Conservation (phyloP, 2,797 vertebrate species). For the Microcaecilia unicolor region DNA sequence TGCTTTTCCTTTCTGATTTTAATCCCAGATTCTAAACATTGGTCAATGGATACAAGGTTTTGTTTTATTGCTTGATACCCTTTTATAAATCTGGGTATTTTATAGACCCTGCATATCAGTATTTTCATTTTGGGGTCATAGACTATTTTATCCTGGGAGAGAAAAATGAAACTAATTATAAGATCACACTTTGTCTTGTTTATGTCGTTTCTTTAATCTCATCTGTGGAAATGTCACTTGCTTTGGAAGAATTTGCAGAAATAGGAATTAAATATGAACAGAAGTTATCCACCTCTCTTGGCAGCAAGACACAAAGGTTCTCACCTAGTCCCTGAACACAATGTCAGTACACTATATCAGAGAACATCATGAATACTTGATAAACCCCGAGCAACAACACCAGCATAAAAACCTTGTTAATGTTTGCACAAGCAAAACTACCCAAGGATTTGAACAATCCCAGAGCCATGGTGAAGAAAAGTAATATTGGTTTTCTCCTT, state of each 20-base stretch:
- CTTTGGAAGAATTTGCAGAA: not conserved
- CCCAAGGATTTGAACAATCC: constrained; percentile 8
- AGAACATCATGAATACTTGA: constrained; percentile 18
- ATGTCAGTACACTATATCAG: not conserved
- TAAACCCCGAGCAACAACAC: constrained; percentile 1
- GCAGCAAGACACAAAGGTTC: constrained; percentile 3
- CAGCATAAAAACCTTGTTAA: constrained; percentile 13
- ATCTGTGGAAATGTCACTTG: not conserved
- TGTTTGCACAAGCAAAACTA: constrained; percentile 10
- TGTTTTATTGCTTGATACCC: constrained; percentile 25
- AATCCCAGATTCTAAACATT: constrained; percentile 40
- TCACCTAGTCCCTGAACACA: not conserved
- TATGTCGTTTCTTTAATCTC: not conserved
- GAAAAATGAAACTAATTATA: constrained; percentile 9
- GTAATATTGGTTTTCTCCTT: not conserved
- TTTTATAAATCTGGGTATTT: constrained; percentile 17
- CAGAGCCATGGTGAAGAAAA: not conserved
- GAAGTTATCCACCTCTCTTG: not conserved
- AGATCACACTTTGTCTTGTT: no score
- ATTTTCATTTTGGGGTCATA: constrained; percentile 2
- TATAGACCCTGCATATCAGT: not conserved
- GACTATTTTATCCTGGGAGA: not conserved
- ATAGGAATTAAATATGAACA: constrained; percentile 4
- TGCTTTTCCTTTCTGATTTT: constrained; percentile 45
- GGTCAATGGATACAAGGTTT: constrained; percentile 36